Conservation (phyloP, 2,797 vertebrate genomes). For the Pipistrellus kuhlii region DNA sequence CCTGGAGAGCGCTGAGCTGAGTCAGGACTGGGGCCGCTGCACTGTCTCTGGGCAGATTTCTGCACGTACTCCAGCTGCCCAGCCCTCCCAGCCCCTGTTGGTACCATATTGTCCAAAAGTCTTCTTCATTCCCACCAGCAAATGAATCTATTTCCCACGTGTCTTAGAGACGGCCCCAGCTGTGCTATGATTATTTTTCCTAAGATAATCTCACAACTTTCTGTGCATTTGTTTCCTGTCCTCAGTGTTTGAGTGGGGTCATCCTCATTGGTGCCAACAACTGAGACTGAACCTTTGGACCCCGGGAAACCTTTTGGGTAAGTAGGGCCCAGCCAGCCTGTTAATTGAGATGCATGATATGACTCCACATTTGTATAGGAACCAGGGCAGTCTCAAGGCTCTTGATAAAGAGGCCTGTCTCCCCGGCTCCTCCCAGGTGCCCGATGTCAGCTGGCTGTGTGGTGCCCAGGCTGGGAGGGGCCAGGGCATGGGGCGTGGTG, state of each 20-base stretch:
- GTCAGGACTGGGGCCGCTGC: too few relatives aligned
- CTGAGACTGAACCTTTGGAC: neutral
- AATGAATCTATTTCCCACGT: neutral
- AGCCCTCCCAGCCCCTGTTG: neutral
- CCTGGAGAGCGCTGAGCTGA: fast-evolving
- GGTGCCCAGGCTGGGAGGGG: too few relatives aligned
- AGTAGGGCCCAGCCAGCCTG: fast-evolving
- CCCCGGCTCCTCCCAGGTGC: neutral
- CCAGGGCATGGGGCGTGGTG: neutral
- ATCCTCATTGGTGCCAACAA: neutral
- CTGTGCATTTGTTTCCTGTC: neutral
- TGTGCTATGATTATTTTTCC: neutral
- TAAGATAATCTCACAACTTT: neutral
- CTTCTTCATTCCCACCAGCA: neutral
- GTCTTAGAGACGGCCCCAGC: too few relatives aligned
- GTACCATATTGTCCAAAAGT: fast-evolving
- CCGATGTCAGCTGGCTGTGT: neutral
- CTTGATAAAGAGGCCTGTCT: neutral
- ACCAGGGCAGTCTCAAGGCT: neutral
- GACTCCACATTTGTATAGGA: slow-evolving; percentile 21
- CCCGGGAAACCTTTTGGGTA: neutral
- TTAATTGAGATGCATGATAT: fast-evolving
- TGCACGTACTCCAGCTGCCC: neutral
- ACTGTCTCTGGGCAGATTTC: neutral
- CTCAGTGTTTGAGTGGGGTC: neutral